phyloP scores from a whole-genome alignment of 2,797 vertebrate species.

The Monodelphis domestica region DNA sequence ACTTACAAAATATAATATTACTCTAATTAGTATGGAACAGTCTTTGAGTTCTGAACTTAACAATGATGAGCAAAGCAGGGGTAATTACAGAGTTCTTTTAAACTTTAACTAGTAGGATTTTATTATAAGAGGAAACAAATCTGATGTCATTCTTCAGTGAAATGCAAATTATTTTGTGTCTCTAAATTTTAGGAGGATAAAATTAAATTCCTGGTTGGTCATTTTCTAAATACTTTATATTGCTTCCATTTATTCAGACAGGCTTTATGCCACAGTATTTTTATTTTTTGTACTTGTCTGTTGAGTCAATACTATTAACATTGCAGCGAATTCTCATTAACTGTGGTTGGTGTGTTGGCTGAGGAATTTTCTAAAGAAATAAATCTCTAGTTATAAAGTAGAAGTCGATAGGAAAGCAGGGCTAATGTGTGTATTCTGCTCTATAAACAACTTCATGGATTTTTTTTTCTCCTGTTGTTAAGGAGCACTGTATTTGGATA shows the following conservation, averaged over 20 bases:
- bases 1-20: not conserved
- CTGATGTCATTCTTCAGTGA: not conserved
- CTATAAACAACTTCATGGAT: not conserved
- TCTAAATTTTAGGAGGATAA: not conserved
- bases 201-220: not conserved
- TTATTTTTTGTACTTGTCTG: not conserved
- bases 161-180: not conserved
- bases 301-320: not conserved
- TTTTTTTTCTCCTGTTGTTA: not conserved
- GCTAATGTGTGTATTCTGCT: not conserved
- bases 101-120: not conserved
- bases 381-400: not conserved
- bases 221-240: not conserved
- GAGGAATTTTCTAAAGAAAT: constrained; percentile 37
- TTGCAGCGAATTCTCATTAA: not conserved
- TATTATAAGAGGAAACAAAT: not conserved
- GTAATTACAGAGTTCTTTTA: not conserved
- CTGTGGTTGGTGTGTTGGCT: constrained; percentile 19
- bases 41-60: not conserved
- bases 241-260: not conserved
- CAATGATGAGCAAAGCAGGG: not conserved
- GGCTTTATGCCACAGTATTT: not conserved
- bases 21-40: not conserved
- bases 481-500: not conserved
- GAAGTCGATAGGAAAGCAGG: constrained; percentile 31